These are phyloP conservation scores for Gallinago nigripennis DNA, from an alignment of 2,797 vertebrate genomes.

Conservation along the genomic window DNA sequence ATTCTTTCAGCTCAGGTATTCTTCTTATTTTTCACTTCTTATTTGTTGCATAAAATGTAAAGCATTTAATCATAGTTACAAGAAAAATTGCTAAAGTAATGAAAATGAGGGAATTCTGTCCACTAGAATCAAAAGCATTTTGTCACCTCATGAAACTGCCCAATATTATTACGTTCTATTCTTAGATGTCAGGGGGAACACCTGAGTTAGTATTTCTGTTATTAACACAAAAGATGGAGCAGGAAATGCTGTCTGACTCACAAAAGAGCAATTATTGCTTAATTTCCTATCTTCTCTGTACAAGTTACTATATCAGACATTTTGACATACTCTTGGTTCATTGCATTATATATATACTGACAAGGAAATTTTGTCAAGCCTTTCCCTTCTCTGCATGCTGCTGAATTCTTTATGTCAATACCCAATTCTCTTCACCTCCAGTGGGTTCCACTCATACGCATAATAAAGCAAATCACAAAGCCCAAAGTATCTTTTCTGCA, in stretches of 20 bases:
- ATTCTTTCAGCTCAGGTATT: background rate
- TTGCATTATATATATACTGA: background rate
- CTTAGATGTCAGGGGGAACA: background rate
- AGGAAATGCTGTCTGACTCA: background rate
- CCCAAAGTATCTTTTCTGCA: background rate
- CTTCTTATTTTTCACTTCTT: background rate
- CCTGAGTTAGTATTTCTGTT: background rate
- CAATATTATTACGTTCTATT: background rate
- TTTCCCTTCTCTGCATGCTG: background rate
- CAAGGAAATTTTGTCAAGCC: background rate
- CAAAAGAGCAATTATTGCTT: background rate
- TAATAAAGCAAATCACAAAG: background rate
- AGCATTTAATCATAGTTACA: background rate
- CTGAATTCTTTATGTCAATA: background rate
- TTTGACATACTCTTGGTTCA: background rate
- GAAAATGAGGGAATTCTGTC: background rate
- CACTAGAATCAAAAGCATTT: background rate
- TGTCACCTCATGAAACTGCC: background rate
- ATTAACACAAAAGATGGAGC: background rate
- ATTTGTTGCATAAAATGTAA: background rate
- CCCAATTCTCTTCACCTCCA: background rate
- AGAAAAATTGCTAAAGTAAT: background rate
- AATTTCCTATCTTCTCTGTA: background rate
- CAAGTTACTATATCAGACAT: background rate
- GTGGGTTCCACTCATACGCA: background rate